Evolutionary conservation across 2,888 invertebrate genomes (phyloP).

Genomic region (Oegoconia quadripuncta): DNA sequence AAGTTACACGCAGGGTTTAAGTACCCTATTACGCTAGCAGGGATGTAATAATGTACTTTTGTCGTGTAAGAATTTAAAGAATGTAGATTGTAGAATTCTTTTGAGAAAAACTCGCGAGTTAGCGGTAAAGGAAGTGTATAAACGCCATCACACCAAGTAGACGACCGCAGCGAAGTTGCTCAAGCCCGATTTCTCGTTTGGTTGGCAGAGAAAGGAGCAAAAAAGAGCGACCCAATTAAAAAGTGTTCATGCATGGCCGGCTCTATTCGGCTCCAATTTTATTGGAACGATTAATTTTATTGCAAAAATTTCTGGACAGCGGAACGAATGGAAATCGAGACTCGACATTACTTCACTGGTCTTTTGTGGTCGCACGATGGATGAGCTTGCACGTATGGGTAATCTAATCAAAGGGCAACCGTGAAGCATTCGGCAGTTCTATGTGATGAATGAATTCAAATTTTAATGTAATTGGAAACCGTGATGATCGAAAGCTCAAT

Average conservation of each 20-base stretch:
- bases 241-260: constrained; percentile 74
- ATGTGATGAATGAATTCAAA: constrained; percentile 58
- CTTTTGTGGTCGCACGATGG: constrained; percentile 66
- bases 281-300: constrained; percentile 78
- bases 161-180: constrained; percentile 41
- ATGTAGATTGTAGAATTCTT: no score
- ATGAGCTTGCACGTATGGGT: constrained; percentile 54
- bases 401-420: constrained; percentile 66
- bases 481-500: constrained; percentile 39
- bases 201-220: constrained; percentile 59
- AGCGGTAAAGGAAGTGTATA: neutral
- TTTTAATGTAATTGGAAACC: constrained; percentile 61
- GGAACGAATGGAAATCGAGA: constrained; percentile 69
- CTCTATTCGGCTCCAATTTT: constrained; percentile 71
- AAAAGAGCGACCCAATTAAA: constrained; percentile 74
- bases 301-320: constrained; percentile 76
- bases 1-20: no score
- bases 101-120: neutral
- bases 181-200: constrained; percentile 65
- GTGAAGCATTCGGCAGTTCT: constrained; percentile 41
- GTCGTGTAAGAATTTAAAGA: no score
- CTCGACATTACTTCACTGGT: constrained; percentile 51
- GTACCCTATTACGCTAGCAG: no score
- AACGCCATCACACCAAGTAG: constrained; percentile 13
- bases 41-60: no score